A percentile compares a stretch with the other conserved stretches of the same genome.
Conservation (phyloP, 2,797 vertebrate species). For the Myotis pilosus region DNA sequence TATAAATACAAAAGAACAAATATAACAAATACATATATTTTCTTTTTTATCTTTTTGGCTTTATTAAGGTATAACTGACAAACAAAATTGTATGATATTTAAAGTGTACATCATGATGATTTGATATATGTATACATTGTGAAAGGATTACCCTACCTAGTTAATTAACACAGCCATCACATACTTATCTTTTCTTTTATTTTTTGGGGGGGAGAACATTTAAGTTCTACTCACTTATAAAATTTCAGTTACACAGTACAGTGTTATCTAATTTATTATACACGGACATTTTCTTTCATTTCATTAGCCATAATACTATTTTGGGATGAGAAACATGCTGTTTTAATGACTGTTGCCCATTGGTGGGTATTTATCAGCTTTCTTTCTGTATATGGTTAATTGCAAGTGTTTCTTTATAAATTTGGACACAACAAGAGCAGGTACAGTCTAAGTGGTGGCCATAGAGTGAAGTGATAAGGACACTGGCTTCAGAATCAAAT, state of each 20-base stretch:
- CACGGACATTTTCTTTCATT: neutral
- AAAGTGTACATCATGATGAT: neutral
- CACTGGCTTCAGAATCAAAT: conserved; percentile 15
- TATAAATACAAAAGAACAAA: neutral
- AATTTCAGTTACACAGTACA: neutral
- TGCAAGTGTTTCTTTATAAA: conserved; percentile 24
- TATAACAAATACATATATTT: neutral
- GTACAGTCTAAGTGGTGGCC: neutral
- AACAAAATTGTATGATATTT: conserved; percentile 21
- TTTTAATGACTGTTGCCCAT: conserved; percentile 25
- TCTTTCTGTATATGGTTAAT: neutral
- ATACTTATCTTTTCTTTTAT: neutral
- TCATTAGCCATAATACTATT: neutral
- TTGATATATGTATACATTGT: neutral
- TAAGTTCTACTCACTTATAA: neutral
- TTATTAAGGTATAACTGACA: neutral
- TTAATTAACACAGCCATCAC: neutral
- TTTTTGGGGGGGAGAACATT: neutral
- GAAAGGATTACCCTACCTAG: neutral
- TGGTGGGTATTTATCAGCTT: neutral
- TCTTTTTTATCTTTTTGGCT: neutral
- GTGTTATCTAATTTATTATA: neutral
- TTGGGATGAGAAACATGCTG: neutral
- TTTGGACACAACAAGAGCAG: neutral
- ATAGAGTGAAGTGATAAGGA: neutral